These are phyloP conservation scores for Temnothorax unifasciatus DNA, from an alignment of 2,888 invertebrate genomes.

Conservation along the genomic window DNA sequence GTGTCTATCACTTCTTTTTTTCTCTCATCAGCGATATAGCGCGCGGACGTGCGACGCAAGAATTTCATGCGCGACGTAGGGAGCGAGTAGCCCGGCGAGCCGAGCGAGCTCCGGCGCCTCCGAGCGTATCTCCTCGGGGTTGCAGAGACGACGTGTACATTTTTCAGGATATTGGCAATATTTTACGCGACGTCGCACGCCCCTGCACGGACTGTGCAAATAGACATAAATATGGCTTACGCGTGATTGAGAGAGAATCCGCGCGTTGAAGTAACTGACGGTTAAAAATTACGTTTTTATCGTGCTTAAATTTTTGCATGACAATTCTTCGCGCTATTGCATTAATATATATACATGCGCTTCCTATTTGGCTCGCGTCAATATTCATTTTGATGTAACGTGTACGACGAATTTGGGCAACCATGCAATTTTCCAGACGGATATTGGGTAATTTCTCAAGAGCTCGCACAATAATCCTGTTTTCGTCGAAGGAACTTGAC, in stretches of 20 bases:
- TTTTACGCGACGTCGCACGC: constrained; percentile 53
- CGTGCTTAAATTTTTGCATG: constrained; percentile 43
- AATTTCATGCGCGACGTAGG: constrained; percentile 48
- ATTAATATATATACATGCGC: constrained; percentile 13
- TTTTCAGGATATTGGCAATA: constrained; percentile 58
- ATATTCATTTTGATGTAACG: background rate
- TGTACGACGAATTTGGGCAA: background rate
- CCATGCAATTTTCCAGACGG: background rate
- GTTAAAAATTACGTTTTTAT: constrained; percentile 56
- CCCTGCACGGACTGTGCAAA: constrained; percentile 44
- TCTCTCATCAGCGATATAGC: constrained; percentile 23
- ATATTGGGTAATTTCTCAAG: constrained; percentile 26
- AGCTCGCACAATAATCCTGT: constrained; percentile 35
- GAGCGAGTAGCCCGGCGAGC: background rate
- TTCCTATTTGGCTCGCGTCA: background rate
- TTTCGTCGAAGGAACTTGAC: constrained; percentile 63
- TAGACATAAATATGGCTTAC: constrained; percentile 57
- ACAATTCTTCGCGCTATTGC: constrained; percentile 28
- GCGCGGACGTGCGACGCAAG: constrained; percentile 38
- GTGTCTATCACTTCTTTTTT: constrained; percentile 58
- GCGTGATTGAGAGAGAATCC: constrained; percentile 51
- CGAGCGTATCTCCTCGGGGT: constrained; percentile 41
- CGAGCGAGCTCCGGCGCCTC: constrained; percentile 28
- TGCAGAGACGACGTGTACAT: constrained; percentile 52
- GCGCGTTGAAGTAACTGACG: constrained; percentile 45